These are phyloP conservation scores for Crocodylus rhombifer DNA, from an alignment of 2,797 vertebrate genomes.

Conservation along the genomic window DNA sequence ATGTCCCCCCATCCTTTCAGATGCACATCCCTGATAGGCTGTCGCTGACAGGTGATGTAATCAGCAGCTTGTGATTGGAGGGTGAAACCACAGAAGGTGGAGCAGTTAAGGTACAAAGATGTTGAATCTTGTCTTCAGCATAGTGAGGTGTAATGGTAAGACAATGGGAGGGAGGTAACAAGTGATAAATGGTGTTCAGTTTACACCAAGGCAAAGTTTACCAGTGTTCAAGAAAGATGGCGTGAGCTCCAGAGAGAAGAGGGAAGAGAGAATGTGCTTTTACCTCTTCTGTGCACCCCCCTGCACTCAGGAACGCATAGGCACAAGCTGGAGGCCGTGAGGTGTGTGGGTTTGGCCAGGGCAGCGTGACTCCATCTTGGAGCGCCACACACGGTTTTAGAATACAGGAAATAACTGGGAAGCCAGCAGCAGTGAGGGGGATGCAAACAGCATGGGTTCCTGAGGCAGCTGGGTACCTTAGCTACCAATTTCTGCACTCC, in stretches of 20 bases:
- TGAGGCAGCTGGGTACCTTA: neutral
- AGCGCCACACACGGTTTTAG: neutral
- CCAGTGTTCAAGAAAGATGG: neutral
- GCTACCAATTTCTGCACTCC: neutral
- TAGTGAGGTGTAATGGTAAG: neutral
- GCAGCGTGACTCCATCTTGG: neutral
- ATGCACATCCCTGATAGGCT: conserved; percentile 85
- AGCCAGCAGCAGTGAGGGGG: neutral
- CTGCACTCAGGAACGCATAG: neutral
- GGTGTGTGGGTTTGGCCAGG: neutral
- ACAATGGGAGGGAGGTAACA: neutral
- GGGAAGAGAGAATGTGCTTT: neutral
- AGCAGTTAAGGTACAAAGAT: neutral
- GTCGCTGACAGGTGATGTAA: conserved; percentile 79
- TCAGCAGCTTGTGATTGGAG: neutral
- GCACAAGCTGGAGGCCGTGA: neutral
- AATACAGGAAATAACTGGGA: neutral
- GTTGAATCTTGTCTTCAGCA: neutral
- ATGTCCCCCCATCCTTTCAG: conserved; percentile 66
- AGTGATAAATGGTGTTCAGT: neutral
- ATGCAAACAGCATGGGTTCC: neutral
- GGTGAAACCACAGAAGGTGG: neutral
- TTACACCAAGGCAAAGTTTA: neutral
- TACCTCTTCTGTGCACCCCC: too few species aligned
- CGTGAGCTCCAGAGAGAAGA: neutral